phyloP scores from a whole-genome alignment of 2,888 invertebrate species.

The Molorchus minor region DNA sequence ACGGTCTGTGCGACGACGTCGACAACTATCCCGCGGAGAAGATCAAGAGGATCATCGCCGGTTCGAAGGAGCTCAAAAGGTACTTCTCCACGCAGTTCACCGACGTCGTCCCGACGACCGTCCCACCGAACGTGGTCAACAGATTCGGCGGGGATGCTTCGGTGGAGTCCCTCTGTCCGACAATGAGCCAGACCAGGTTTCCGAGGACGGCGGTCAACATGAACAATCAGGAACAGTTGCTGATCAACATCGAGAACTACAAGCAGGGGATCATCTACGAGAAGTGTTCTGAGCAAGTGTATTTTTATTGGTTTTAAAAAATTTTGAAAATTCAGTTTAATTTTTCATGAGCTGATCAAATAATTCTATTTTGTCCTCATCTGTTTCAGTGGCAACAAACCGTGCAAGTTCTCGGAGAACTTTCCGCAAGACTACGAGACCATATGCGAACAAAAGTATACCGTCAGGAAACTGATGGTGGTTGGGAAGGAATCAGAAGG shows the following conservation, averaged over 20 bases:
- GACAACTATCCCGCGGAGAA: conserved; percentile 61
- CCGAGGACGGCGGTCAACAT: conserved; percentile 70
- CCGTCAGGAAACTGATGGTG: conserved; percentile 47
- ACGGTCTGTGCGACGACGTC: conserved; percentile 59
- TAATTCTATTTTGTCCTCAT: not conserved
- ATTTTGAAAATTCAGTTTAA: conserved; percentile 11
- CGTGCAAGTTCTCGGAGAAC: conserved; percentile 48
- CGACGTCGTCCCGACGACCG: not conserved
- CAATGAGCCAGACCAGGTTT: conserved; percentile 64
- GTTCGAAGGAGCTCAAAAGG: conserved; percentile 32
- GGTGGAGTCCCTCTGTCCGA: conserved; percentile 47
- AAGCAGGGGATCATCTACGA: conserved; percentile 78
- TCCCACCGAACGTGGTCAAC: not conserved
- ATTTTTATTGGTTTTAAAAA: not conserved
- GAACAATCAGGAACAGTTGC: conserved; percentile 69
- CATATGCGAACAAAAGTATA: conserved; percentile 69
- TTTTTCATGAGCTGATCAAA: not conserved
- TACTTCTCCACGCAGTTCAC: conserved; percentile 34
- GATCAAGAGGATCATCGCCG: conserved; percentile 50
- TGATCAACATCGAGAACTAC: conserved; percentile 72
- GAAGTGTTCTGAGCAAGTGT: conserved; percentile 66
- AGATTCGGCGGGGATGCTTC: conserved; percentile 30
- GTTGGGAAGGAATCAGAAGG: conserved; percentile 44
- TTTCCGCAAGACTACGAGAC: conserved; percentile 65
- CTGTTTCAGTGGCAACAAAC: conserved; percentile 39